Conservation (phyloP, 2,113 vertebrate genomes). For the Narcine bancroftii region DNA sequence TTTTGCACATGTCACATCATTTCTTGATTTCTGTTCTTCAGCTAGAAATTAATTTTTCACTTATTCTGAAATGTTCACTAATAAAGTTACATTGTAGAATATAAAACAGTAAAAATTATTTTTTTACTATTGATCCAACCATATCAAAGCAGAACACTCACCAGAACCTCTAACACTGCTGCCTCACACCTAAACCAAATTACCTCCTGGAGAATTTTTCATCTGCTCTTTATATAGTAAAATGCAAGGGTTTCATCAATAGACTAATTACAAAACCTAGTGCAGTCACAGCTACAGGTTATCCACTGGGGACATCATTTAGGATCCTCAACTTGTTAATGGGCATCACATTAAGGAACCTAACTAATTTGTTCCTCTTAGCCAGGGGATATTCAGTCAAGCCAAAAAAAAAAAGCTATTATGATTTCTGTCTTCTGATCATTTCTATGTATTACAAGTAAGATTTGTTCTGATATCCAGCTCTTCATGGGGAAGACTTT, state of each 20-base stretch:
- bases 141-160: constrained; percentile 14
- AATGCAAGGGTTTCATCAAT: neutral
- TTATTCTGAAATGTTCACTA: neutral
- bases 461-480: neutral
- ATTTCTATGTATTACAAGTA: neutral
- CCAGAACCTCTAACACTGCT: neutral
- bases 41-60: neutral
- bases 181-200: neutral
- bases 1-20: neutral
- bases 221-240: constrained; percentile 14
- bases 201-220: neutral
- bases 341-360: neutral
- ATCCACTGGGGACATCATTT: constrained; percentile 8
- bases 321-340: neutral
- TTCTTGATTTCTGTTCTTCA: neutral
- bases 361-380: neutral
- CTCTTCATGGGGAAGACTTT: neutral
- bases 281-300: neutral
- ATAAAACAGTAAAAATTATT: neutral
- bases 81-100: neutral
- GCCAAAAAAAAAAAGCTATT: neutral
- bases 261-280: neutral
- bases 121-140: neutral
- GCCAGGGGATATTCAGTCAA: neutral
- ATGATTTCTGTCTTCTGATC: neutral